Evolutionary conservation across 2,113 vertebrate genomes (phyloP).

Genomic region (Plectropomus leopardus): DNA sequence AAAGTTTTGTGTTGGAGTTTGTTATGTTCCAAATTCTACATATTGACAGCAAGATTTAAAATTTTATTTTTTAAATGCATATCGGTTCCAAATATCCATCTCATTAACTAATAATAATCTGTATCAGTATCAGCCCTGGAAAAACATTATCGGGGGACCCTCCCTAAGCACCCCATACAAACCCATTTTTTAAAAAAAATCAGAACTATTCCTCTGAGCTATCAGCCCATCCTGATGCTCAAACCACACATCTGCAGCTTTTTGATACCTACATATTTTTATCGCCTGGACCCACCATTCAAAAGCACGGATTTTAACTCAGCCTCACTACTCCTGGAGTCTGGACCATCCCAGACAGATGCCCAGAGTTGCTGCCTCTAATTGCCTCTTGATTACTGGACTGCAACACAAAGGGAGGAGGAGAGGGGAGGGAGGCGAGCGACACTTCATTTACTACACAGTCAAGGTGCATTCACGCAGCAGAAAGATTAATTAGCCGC

Average conservation of each 20-base stretch:
- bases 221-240: not conserved
- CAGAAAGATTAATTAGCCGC: slow-evolving; percentile 50
- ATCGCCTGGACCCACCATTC: not conserved
- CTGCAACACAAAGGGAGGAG: slow-evolving; percentile 45
- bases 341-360: slow-evolving; percentile 19
- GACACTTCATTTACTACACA: slow-evolving; percentile 35
- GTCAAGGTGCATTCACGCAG: slow-evolving; percentile 41
- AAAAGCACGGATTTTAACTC: not conserved
- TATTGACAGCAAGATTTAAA: too few species aligned
- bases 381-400: slow-evolving; percentile 54
- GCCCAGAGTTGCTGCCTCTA: slow-evolving; percentile 24
- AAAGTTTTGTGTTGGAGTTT: too few species aligned
- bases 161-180: too few species aligned
- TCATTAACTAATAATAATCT: too few species aligned
- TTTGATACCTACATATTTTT: rapidly evolving
- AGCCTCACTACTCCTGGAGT: slow-evolving; percentile 10
- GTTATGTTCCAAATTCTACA: too few species aligned
- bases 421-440: not conserved
- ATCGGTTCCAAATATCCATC: too few species aligned
- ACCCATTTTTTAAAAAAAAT: too few species aligned
- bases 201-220: too few species aligned
- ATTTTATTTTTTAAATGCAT: too few species aligned
- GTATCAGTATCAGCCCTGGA: too few species aligned
- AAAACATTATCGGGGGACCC: too few species aligned
- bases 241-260: not conserved